Base-by-base conservation (phyloP, 64 coral and sea anemone genomes). In the Montipora sp. region DNA sequence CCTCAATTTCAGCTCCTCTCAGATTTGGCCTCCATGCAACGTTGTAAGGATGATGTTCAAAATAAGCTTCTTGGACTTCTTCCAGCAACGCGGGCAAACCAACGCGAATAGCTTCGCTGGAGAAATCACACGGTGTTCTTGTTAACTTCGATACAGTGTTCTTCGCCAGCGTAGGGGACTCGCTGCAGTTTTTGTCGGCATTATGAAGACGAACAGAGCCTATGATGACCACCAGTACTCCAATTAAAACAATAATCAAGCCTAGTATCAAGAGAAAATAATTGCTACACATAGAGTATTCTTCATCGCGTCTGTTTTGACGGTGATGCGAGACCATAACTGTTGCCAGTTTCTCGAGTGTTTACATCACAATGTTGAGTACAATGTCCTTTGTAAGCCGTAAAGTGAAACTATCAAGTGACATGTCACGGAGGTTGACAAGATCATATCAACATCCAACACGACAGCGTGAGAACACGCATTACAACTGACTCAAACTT, bases 21-120 rank as follows among this genome's bases (percentile, higher is more conserved):
- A 77, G 15, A 48, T 92, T 80, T 5, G 90, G 90, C 22, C 67
- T 83, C 90, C 90, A 92, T 4, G 90, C 80, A 15, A 63, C 36
- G 14, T 22, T 76, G 48, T 77, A 55, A 12, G 90, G 90, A 69
- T 75, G 59, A 46, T 92, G 59, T 18, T 76, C 36, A 47, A 83
- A 92, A 67, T 84, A 92, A 3, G 90, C 43, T 0, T 22, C 75
- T 84, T 92, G 83, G 0, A 92, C 45, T 44, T 66, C 73, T 4
- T 74, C 51, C 36, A 92, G 22, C 13, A 92, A 84, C 23, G 3
- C 71, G 2, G 79, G 90, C 80, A 92, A 60, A 18, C 80, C 90
- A 60, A 92, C 90, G 19, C 90, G 80, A 7, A 65, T 21, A 1
- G 90, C 90, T 75, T 92, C 90, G 8, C 50, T 8, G 21, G 90